phyloP scores from a whole-genome alignment of 2,113 vertebrate species.

The Cinclus cinclus region DNA sequence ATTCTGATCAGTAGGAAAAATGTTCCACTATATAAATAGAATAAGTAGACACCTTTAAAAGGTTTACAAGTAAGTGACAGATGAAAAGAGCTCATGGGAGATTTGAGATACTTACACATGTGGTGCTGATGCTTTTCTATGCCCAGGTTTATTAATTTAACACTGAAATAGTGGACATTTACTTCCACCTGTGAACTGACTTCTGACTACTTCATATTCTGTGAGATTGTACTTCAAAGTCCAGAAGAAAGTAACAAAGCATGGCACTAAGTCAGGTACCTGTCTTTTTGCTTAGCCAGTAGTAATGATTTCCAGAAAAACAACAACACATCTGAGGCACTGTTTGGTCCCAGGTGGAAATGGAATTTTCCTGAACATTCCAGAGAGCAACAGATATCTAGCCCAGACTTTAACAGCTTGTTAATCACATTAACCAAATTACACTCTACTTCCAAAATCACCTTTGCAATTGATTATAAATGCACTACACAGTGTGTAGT shows the following conservation, averaged over 20 bases:
- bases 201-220: neutral
- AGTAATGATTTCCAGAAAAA: neutral
- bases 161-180: neutral
- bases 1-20: neutral
- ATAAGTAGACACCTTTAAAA: neutral
- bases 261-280: neutral
- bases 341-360: fast-evolving
- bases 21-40: neutral
- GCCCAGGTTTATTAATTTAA: neutral
- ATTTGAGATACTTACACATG: neutral
- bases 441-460: neutral
- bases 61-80: neutral
- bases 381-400: neutral
- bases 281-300: neutral
- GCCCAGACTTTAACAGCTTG: neutral
- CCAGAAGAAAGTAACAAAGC: neutral
- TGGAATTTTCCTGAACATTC: neutral
- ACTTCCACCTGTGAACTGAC: neutral
- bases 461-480: neutral
- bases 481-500: neutral
- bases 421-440: neutral
- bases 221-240: neutral
- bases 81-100: neutral
- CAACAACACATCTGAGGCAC: fast-evolving
- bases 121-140: neutral